Evolutionary conservation across 2,888 invertebrate genomes (phyloP).

Genomic region (Allophyes oxyacanthae): DNA sequence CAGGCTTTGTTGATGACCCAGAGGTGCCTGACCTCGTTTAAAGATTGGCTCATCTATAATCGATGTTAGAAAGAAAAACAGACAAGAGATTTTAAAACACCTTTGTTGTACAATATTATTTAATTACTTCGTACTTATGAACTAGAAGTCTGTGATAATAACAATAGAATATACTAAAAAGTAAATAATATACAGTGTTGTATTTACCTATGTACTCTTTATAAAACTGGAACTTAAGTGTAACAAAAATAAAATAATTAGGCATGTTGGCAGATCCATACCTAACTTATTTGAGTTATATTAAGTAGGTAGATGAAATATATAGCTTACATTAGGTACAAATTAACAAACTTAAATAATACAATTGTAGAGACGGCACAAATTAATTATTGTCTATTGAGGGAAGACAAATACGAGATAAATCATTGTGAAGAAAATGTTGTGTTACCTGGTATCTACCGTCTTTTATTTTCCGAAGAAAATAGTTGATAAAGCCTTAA

Average conservation of each 20-base stretch:
- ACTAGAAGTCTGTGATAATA: neutral
- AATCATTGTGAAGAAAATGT: neutral
- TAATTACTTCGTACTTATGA: constrained; percentile 2
- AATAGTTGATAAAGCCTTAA: neutral
- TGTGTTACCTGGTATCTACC: neutral
- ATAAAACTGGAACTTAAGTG: no score
- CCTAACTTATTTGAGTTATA: constrained; percentile 13
- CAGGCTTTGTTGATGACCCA: constrained; percentile 88
- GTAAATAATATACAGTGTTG: no score
- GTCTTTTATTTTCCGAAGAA: constrained; percentile 14
- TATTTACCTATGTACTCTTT: no score
- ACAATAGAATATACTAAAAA: no score
- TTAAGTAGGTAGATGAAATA: constrained; percentile 8
- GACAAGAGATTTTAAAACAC: neutral
- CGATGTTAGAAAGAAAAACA: neutral
- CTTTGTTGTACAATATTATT: constrained; percentile 3
- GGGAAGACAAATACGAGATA: neutral
- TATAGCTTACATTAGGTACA: constrained; percentile 23
- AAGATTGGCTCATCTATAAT: constrained; percentile 1
- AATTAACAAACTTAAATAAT: constrained; percentile 44
- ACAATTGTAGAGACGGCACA: constrained; percentile 28
- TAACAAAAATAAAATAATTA: constrained; percentile 1
- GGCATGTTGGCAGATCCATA: neutral
- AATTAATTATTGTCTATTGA: constrained; percentile 7
- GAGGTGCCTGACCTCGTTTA: constrained; percentile 91